Percentiles rank a stretch among this genome's conserved stretches.
These are phyloP conservation scores for Ylistrum balloti DNA, from an alignment of 1,140 invertebrate genomes.

Conservation along the genomic window DNA sequence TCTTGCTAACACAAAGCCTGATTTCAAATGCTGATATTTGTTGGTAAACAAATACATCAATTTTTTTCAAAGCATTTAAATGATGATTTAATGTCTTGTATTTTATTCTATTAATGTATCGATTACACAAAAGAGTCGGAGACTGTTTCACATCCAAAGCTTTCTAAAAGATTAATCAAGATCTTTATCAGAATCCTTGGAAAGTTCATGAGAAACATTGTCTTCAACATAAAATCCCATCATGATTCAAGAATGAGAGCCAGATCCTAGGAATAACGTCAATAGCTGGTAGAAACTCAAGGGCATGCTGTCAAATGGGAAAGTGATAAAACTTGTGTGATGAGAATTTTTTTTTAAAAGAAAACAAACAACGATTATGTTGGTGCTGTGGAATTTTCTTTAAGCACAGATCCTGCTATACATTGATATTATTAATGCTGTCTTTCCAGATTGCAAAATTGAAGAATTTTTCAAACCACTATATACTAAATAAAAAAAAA, in stretches of 20 bases:
- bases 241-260: neutral
- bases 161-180: slow-evolving; percentile 30
- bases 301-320: neutral
- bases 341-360: neutral
- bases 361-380: no score
- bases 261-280: neutral
- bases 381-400: neutral
- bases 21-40: neutral
- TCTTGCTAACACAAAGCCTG: neutral
- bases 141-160: slow-evolving; percentile 2
- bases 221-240: slow-evolving; percentile 1
- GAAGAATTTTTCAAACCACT: no score
- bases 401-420: neutral
- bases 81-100: neutral
- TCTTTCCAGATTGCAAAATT: no score
- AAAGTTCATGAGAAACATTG: neutral
- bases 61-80: neutral
- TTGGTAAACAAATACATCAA: neutral
- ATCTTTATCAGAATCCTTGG: slow-evolving; percentile 21
- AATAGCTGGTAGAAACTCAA: neutral
- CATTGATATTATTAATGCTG: no score
- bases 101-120: neutral
- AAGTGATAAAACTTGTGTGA: neutral
- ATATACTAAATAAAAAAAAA: neutral
- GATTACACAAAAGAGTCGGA: neutral